A percentile compares a stretch with the other conserved stretches of the same genome.
These are phyloP conservation scores for Tetragonula carbonaria DNA, from an alignment of 2,888 invertebrate genomes.

Conservation along the genomic window DNA sequence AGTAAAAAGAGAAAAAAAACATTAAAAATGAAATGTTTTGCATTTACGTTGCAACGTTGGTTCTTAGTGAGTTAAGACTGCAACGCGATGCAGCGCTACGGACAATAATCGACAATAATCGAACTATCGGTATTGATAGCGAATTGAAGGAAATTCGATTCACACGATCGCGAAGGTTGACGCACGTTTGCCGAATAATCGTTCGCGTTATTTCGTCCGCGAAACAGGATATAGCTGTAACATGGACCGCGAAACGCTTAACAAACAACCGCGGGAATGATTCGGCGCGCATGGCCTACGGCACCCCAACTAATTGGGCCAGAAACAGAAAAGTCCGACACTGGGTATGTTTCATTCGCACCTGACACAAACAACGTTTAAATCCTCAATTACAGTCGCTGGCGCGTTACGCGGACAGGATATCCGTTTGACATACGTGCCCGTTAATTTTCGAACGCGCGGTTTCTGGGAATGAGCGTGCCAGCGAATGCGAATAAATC, in stretches of 20 bases:
- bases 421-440: slow-evolving; percentile 52
- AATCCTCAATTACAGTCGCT: slow-evolving; percentile 63
- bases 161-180: background rate
- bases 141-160: background rate
- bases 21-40: no score
- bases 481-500: slow-evolving; percentile 4
- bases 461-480: background rate
- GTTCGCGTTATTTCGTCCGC: slow-evolving; percentile 17
- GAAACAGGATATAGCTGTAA: slow-evolving; percentile 38
- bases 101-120: background rate
- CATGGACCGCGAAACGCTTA: slow-evolving; percentile 39
- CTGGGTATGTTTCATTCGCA: slow-evolving; percentile 61
- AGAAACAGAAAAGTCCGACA: slow-evolving; percentile 63
- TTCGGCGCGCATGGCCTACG: slow-evolving; percentile 32
- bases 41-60: no score
- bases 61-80: no score
- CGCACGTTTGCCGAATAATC: slow-evolving; percentile 10
- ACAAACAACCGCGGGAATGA: slow-evolving; percentile 57
- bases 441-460: slow-evolving; percentile 46
- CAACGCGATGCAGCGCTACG: background rate
- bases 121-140: background rate
- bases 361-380: slow-evolving; percentile 64
- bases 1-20: no score
- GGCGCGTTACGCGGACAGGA: slow-evolving; percentile 46
- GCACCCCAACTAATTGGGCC: slow-evolving; percentile 59